These are phyloP conservation scores for Creontiades dilutus DNA, from an alignment of 2,888 invertebrate species.

Conservation along the genomic window DNA sequence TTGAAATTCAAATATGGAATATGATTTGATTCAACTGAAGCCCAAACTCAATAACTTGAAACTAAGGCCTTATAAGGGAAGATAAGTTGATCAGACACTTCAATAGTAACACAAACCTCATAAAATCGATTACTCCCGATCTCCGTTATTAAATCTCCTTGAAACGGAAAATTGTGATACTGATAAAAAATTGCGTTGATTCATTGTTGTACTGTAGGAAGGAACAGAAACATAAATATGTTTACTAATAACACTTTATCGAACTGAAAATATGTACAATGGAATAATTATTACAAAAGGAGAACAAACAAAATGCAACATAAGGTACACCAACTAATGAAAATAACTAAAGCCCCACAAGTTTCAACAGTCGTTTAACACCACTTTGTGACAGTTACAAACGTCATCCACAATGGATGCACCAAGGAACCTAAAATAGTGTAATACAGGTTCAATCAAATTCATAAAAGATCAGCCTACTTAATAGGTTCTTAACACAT, in stretches of 20 bases:
- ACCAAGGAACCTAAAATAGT: neutral
- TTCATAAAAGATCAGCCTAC: neutral
- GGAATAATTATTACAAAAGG: conserved; percentile 16
- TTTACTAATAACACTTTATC: conserved; percentile 62
- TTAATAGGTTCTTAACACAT: neutral
- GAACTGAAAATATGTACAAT: conserved; percentile 47
- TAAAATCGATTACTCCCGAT: no score
- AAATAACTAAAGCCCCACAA: conserved; percentile 16
- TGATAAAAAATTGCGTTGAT: no score
- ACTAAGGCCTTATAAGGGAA: no score
- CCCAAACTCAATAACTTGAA: no score
- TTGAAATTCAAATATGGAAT: no score
- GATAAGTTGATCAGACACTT: no score
- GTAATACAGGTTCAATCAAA: neutral
- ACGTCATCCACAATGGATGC: neutral
- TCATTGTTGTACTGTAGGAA: neutral
- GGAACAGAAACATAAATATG: neutral
- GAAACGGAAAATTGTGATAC: no score
- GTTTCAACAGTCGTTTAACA: conserved; percentile 42
- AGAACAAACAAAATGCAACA: conserved; percentile 13
- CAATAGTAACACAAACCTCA: no score
- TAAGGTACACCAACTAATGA: conserved; percentile 18
- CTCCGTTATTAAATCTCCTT: no score
- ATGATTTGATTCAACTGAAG: no score
- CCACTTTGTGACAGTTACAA: neutral